Evolutionary conservation across 2,888 invertebrate genomes (phyloP).

Genomic region (Celastrina argiolus): DNA sequence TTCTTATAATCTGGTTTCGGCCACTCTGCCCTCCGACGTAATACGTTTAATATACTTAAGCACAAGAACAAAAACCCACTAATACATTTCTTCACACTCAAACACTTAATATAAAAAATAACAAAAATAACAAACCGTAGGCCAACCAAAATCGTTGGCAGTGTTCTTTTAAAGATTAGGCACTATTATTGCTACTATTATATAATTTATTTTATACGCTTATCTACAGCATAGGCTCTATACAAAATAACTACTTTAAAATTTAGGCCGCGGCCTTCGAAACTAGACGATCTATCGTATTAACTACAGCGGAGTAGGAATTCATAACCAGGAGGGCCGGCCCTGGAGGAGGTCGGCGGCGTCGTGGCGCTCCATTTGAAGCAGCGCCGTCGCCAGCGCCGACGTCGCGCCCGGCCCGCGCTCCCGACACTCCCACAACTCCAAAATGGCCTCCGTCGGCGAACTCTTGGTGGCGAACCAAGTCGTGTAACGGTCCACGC

Average conservation of each 20-base stretch:
- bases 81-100: constrained; percentile 47
- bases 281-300: constrained; percentile 59
- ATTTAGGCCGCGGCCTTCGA: constrained; percentile 58
- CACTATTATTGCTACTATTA: constrained; percentile 77
- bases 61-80: constrained; percentile 35
- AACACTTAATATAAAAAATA: constrained; percentile 61
- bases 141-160: constrained; percentile 47
- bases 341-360: constrained; percentile 66
- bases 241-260: constrained; percentile 74
- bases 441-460: constrained; percentile 96
- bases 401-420: constrained; percentile 89
- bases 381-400: constrained; percentile 78
- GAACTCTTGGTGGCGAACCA: constrained; percentile 98
- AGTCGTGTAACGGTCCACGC: constrained; percentile 96
- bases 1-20: not conserved
- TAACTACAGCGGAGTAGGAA: constrained; percentile 33
- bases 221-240: constrained; percentile 71
- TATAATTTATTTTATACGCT: constrained; percentile 65
- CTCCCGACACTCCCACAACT: constrained; percentile 96
- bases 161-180: constrained; percentile 73
- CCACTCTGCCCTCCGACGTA: constrained; percentile 18
- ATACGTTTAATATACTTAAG: constrained; percentile 27
- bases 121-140: constrained; percentile 62
- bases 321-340: constrained; percentile 73
- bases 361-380: constrained; percentile 68